A percentile compares a stretch with the other conserved stretches of the same genome.
Evolutionary conservation across 2,888 invertebrate species (phyloP).

Genomic region (Ennomos erosarius): DNA sequence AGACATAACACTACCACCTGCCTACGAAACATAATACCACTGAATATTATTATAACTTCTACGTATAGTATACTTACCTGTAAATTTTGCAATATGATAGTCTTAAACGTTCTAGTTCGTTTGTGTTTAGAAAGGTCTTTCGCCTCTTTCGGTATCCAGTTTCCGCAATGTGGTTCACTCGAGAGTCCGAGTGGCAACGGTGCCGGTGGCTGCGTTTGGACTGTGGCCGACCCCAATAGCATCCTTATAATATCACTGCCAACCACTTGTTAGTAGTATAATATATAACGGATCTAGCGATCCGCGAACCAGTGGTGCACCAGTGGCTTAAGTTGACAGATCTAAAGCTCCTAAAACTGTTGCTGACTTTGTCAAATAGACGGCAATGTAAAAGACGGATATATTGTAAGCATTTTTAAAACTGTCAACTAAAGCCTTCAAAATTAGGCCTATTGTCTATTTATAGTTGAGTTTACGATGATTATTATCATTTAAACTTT

Average conservation of each 20-base stretch:
- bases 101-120: background rate
- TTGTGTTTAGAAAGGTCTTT: constrained; percentile 16
- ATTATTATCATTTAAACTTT: background rate
- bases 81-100: too few relatives aligned
- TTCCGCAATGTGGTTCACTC: constrained; percentile 22
- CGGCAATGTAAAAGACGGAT: too few relatives aligned
- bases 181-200: constrained; percentile 36
- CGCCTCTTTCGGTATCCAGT: constrained; percentile 22
- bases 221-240: constrained; percentile 37
- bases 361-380: too few relatives aligned
- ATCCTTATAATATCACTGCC: constrained; percentile 37
- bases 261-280: constrained; percentile 17
- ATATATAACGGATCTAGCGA: constrained; percentile 31
- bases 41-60: too few relatives aligned
- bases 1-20: too few relatives aligned
- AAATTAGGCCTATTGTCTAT: constrained; percentile 20
- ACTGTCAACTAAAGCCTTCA: too few relatives aligned
- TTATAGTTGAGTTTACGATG: constrained; percentile 16
- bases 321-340: too few relatives aligned
- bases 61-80: too few relatives aligned
- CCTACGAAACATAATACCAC: too few relatives aligned
- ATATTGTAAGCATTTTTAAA: too few relatives aligned
- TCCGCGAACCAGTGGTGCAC: constrained; percentile 6
- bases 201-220: constrained; percentile 40
- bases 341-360: too few relatives aligned